Evolutionary conservation across 2,113 vertebrate species (phyloP), one percentile per base, ranked within the genome.

Genomic region (Geococcyx californianus): DNA sequence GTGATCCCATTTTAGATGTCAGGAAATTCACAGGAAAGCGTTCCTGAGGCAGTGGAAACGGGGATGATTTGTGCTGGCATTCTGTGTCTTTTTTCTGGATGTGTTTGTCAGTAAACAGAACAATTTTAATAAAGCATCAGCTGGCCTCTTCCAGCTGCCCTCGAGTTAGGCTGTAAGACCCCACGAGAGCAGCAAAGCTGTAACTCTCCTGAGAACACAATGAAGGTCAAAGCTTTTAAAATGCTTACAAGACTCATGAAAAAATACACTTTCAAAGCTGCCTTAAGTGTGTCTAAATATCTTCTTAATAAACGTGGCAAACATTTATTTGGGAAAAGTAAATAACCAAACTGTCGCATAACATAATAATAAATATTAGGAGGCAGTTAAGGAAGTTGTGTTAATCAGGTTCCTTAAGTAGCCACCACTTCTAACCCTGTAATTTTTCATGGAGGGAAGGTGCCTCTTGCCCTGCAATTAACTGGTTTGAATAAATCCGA

Each of bases 311-410:
- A 96, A 96, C 63, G 59, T 86, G 51, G 87, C 91, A 97, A 90
- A 94, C 66, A 89, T 94, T 95, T 95, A 31, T 95, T 83, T 92
- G 83, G 68, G 68, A 86, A 94, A 96, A 97, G 80, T 87, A 96
- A 97, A 95, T 95, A 97, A 96, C 91, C 75, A 92, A 95, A 95
- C 79, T 96, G 63, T 94, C 77, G 70, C 70, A 56, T 72, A 93
- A 68, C 77, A 25, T 93, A 95, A 78, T 95, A 96, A 78, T 95
- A 95, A 95, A 94, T 97, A 97, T 94, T 97, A 91, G 87, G 95
- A 95, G 95, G 83, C 72, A 97, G 81, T 97, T 97, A 96, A 90
- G 38, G 91, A 93, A 80, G 81, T 87, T 95, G 40, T 72, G 60
- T 95, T 97, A 89, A 96, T 96, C 83, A 91, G 87, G 94, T 95